Evolutionary conservation across 2,888 invertebrate species (phyloP).

Genomic region (Pasiphila rectangulata): DNA sequence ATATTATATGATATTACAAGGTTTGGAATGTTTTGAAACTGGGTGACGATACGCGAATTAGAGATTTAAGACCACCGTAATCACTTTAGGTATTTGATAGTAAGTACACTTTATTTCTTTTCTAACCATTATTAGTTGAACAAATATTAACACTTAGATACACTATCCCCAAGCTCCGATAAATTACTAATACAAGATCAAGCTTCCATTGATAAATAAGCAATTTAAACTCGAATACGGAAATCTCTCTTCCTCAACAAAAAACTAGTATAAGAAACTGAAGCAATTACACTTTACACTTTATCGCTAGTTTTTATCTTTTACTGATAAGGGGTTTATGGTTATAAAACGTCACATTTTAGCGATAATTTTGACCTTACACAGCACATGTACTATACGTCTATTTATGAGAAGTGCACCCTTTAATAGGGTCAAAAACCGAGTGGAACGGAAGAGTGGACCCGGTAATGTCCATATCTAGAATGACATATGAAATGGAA

Average conservation of each 20-base stretch:
- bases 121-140: too few relatives aligned
- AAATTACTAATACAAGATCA: too few relatives aligned
- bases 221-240: not conserved
- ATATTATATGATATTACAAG: not conserved
- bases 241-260: not conserved
- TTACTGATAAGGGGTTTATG: constrained; percentile 5
- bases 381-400: not conserved
- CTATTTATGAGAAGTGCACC: too few relatives aligned
- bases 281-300: constrained; percentile 12
- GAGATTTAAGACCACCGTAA: too few relatives aligned
- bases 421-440: not conserved
- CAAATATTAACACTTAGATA: too few relatives aligned
- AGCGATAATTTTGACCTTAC: not conserved
- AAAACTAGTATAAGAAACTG: not conserved
- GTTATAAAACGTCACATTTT: constrained; percentile 7
- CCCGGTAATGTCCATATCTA: not conserved
- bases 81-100: too few relatives aligned
- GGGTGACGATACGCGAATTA: too few relatives aligned
- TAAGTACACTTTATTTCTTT: too few relatives aligned
- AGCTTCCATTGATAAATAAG: too few relatives aligned
- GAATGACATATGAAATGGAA: constrained; percentile 10
- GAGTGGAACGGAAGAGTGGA: not conserved
- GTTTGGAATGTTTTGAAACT: not conserved
- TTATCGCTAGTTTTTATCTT: constrained; percentile 17
- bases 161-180: too few relatives aligned